Percentiles rank a stretch among this genome's conserved stretches.
phyloP scores from a whole-genome alignment of 1,140 invertebrate species.

The Plectus sambesii region DNA sequence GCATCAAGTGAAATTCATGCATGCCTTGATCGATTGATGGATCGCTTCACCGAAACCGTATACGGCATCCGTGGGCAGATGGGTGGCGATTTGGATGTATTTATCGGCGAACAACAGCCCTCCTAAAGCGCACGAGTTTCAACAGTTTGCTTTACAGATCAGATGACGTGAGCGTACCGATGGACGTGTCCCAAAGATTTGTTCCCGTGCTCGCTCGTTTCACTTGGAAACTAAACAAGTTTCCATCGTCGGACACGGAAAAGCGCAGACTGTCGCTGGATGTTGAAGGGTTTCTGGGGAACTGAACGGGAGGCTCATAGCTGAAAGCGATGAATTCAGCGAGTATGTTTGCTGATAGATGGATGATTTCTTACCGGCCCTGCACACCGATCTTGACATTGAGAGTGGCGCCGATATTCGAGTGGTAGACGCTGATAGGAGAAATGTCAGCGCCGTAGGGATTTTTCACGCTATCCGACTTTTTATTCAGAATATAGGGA shows the following conservation, averaged over 20 bases:
- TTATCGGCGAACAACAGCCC: slow-evolving; percentile 60
- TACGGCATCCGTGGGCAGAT: slow-evolving; percentile 60
- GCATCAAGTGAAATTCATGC: slow-evolving; percentile 20
- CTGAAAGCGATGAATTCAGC: slow-evolving; percentile 14
- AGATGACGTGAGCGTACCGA: slow-evolving; percentile 53
- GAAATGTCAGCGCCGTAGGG: slow-evolving; percentile 25
- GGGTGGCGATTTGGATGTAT: slow-evolving; percentile 66
- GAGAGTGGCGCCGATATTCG: slow-evolving; percentile 23
- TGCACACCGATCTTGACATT: slow-evolving; percentile 29
- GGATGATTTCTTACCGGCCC: too few species aligned
- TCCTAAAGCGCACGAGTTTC: slow-evolving; percentile 20
- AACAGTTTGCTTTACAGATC: slow-evolving; percentile 3
- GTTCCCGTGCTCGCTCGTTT: slow-evolving; percentile 39
- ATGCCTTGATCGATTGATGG: slow-evolving; percentile 38
- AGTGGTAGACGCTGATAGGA: slow-evolving; percentile 18
- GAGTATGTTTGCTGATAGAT: neutral
- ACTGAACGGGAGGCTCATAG: slow-evolving; percentile 40
- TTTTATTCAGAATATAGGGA: slow-evolving; percentile 10
- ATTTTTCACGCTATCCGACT: slow-evolving; percentile 19
- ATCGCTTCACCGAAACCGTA: slow-evolving; percentile 72
- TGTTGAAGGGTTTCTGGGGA: slow-evolving; percentile 19
- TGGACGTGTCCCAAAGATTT: slow-evolving; percentile 57
- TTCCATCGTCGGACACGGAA: slow-evolving; percentile 31
- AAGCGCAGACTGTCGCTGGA: slow-evolving; percentile 29
- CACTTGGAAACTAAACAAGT: slow-evolving; percentile 47